Base-by-base conservation (phyloP, 1,140 invertebrate species). In the Aphaenogaster ashmeadi region DNA sequence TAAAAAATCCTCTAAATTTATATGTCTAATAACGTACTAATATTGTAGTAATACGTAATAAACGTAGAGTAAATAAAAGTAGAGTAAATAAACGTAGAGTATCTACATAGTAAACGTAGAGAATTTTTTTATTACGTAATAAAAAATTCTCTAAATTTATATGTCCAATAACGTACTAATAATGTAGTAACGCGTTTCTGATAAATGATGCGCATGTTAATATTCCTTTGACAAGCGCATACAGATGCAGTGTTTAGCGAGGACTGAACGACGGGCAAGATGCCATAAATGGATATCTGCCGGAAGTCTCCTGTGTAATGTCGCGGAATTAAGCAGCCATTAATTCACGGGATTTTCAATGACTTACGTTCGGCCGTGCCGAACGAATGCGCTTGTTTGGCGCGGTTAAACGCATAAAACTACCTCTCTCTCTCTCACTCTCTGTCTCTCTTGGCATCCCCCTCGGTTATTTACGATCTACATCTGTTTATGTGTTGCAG, bases 401-500 rank as follows among this genome's bases (percentile, higher is more conserved):
- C 33, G 44, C 50, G 13, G 6, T 52, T 50, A 69, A 75, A 67
- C 7, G 27, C 52, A 7, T 75, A 50, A 84, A 84, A 74, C 18
- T 11, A 33, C 9, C 21, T 15, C 54, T 33, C n/a, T 33, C 9
- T 11, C 11, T 38, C 15, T 44, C n/a, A n/a, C 41, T 44, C 41
- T 44, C 41, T 44, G 0, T 44, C 41, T 44, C 41, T 44, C 41
- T 44, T 8, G 27, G n/a, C n/a, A 78, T 47, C 27, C 36, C 15
- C 11, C 13, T 15, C 36, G 27, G 18, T 44, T 64, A 83, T 56
- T 69, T 81, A 83, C 33, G 36, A 67, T 69, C 21, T n/a, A 84
- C 75, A 52, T 52, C 27, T 56, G 50, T 81, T 92, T 88, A 72
- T 90, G 11, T 38, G n/a, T 89, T 94, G 27, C 89, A 95, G 94